A percentile compares a stretch with the other conserved stretches of the same genome.
These are phyloP conservation scores for Copsychus sechellarum DNA, from an alignment of 2,113 vertebrate species.

Conservation along the genomic window DNA sequence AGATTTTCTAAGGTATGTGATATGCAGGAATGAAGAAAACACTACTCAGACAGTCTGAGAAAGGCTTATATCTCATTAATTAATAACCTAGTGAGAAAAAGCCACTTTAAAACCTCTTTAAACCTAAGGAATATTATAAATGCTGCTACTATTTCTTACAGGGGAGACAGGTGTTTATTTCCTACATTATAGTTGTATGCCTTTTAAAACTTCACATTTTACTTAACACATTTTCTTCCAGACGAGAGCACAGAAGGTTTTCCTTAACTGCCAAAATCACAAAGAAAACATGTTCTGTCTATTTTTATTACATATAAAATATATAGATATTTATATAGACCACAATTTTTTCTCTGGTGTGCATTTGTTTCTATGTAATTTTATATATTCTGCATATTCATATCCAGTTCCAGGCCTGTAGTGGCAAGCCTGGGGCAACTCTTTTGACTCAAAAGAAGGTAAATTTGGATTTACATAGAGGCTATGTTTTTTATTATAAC, in stretches of 20 bases:
- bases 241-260: not conserved
- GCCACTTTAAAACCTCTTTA: not conserved
- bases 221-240: not conserved
- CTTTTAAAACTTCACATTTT: not conserved
- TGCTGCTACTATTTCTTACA: not conserved
- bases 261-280: not conserved
- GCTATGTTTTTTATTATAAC: not conserved
- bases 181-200: not conserved
- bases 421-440: rapidly evolving
- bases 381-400: not conserved
- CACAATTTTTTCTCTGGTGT: not conserved
- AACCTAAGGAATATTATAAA: not conserved
- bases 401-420: too few species aligned
- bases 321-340: not conserved
- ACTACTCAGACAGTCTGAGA: not conserved
- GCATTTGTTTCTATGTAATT: not conserved
- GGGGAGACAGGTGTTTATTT: not conserved
- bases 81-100: not conserved
- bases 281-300: not conserved
- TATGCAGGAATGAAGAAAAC: not conserved
- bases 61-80: not conserved
- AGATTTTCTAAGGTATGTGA: not conserved
- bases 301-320: not conserved
- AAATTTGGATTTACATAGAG: not conserved
- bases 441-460: not conserved